Evolutionary conservation across 2,113 vertebrate species (phyloP), one percentile per base, ranked within the genome.

Genomic region (Rhinichthys klamathensis): DNA sequence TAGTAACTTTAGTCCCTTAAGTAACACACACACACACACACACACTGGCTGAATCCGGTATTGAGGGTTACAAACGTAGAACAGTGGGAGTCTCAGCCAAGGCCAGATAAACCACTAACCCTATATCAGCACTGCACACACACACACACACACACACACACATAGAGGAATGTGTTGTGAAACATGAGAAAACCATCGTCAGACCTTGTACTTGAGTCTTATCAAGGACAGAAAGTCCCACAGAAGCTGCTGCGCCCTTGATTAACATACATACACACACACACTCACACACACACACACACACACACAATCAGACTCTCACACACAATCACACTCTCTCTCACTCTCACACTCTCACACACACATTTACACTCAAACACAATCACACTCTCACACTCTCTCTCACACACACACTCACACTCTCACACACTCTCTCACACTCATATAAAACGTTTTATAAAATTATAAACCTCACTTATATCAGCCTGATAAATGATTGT

Each of bases 131-230:
- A 86, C 49, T 9, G 1, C 54, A 69, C 82, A 87, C 58, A 35
- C 61, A 58, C 79, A 92, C 58, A 51, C 67, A 82, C 79, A 78
- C 84, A 76, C 86, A 86, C 80, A 88, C 44, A 41, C 67, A 51
- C 82, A n/a, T n/a, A 2, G 82, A 58, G 84, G 81, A 85, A 86
- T 86, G 86, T 85, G 60, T 67, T 81, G 84, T 80, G 75, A 87
- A 89, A 85, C 86, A 74, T 86, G 89, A 92, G 87, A 92, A 88
- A 91, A 84, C 87, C 82, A 87, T 21, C 83, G 84, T 81, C 79
- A 92, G 95, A 94, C 95, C 96, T 97, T 97, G 96, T 93, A 94
- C 93, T 89, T 80, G 85, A 90, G 92, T 86, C 93, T 96, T 95
- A 96, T 96, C 95, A 92, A 87, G 80, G 85, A 87, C 86, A 88